Percentiles rank a stretch among this genome's conserved stretches.
Evolutionary conservation across 1,140 invertebrate genomes (phyloP).

Genomic region (Coenobita brevimanus): DNA sequence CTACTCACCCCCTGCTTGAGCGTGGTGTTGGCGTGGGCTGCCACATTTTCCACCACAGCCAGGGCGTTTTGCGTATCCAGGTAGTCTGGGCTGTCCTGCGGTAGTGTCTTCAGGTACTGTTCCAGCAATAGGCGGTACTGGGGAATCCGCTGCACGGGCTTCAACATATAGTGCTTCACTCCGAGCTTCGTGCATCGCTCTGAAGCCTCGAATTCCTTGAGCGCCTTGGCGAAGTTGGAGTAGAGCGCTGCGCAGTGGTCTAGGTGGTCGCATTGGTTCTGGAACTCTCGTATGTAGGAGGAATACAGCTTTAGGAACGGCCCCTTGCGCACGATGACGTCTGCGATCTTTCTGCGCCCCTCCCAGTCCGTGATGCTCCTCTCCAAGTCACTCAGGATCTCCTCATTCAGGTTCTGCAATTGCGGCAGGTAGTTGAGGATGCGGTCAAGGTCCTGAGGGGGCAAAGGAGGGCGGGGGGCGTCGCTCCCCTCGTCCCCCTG

Average conservation of each 20-base stretch:
- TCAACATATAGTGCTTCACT: conserved; percentile 84
- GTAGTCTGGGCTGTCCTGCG: conserved; percentile 78
- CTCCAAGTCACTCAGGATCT: conserved; percentile 80
- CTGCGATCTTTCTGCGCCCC: conserved; percentile 79
- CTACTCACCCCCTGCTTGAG: conserved; percentile 79
- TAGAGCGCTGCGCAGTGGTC: conserved; percentile 80
- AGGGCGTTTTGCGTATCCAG: conserved; percentile 80
- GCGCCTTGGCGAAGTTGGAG: conserved; percentile 78
- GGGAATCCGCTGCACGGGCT: conserved; percentile 84
- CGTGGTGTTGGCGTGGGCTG: conserved; percentile 83
- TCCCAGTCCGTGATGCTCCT: conserved; percentile 80
- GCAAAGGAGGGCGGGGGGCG: conserved; percentile 71
- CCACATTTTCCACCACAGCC: conserved; percentile 82
- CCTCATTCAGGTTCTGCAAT: conserved; percentile 79
- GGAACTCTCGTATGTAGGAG: conserved; percentile 83
- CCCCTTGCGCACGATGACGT: conserved; percentile 84
- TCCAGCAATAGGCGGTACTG: conserved; percentile 81
- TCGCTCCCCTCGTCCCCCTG: conserved; percentile 67
- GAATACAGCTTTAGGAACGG: conserved; percentile 85
- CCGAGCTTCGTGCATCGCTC: conserved; percentile 80
- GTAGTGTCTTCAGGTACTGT: conserved; percentile 80
- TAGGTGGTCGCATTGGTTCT: conserved; percentile 78
- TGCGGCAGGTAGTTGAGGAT: conserved; percentile 79
- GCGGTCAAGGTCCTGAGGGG: conserved; percentile 76
- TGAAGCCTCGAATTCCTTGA: conserved; percentile 81